These are phyloP conservation scores for Clarias macrocephalus DNA, from an alignment of 2,113 vertebrate genomes.

Conservation along the genomic window DNA sequence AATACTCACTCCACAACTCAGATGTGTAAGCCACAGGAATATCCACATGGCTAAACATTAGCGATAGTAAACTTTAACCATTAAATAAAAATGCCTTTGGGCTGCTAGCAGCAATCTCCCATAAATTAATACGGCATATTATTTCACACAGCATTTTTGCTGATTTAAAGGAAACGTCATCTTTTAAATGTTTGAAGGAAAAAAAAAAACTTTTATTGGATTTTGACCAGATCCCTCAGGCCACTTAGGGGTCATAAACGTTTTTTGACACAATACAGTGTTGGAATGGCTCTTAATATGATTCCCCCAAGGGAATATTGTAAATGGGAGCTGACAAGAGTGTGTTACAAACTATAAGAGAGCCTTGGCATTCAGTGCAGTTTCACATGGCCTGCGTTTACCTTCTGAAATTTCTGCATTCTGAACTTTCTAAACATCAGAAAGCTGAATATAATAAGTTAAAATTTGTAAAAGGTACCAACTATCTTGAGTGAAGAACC, in stretches of 20 bases:
- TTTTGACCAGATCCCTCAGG: neutral
- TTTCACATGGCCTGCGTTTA: neutral
- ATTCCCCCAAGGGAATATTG: neutral
- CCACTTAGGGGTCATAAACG: neutral
- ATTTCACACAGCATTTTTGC: neutral
- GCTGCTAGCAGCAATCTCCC: neutral
- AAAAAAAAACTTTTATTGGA: neutral
- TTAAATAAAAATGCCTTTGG: neutral
- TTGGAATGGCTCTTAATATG: neutral
- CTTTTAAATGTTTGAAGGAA: neutral
- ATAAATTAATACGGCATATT: neutral
- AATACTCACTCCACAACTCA: neutral
- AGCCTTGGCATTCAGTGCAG: neutral
- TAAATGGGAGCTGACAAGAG: slow-evolving; percentile 3
- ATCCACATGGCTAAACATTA: neutral
- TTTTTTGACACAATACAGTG: neutral
- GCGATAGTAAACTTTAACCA: neutral
- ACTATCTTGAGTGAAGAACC: neutral
- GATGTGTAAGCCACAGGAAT: neutral
- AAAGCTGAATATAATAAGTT: neutral
- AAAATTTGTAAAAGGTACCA: neutral
- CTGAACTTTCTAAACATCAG: neutral
- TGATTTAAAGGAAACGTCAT: neutral
- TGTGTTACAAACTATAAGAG: neutral
- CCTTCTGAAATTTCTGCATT: neutral